phyloP scores from a whole-genome alignment of 2,797 vertebrate species.

The Takifugu ocellatus region DNA sequence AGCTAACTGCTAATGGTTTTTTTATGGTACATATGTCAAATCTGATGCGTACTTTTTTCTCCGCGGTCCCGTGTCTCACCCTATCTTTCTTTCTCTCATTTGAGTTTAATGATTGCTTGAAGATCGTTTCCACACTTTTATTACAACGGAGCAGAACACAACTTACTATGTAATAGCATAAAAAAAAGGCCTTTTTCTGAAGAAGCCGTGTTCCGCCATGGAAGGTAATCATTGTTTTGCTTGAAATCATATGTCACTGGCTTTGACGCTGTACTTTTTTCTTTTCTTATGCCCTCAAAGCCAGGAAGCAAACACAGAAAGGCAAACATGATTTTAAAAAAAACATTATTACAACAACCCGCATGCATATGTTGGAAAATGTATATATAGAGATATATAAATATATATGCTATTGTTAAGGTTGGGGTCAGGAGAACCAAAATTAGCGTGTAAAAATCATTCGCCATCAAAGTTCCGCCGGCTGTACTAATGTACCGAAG shows the following conservation, averaged over 20 bases:
- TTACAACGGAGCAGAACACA: constrained; percentile 23
- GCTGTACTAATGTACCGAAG: no score
- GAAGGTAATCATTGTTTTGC: constrained; percentile 8
- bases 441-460: no score
- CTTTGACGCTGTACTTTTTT: constrained; percentile 14
- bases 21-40: constrained; percentile 82
- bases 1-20: constrained; percentile 81
- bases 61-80: not conserved
- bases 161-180: constrained; percentile 30
- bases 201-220: constrained; percentile 18
- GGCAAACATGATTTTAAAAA: not conserved
- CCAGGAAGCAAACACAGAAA: constrained; percentile 4
- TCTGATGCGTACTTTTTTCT: constrained; percentile 58
- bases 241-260: constrained; percentile 25
- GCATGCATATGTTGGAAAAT: no score
- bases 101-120: constrained; percentile 41
- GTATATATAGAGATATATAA: no score
- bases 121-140: constrained; percentile 42
- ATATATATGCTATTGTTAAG: no score
- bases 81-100: constrained; percentile 41
- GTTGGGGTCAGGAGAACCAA: no score
- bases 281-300: not conserved
- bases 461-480: no score
- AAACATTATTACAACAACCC: no score
- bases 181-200: constrained; percentile 26